phyloP scores from a whole-genome alignment of 1,140 invertebrate genomes.

The Drosophila nikananu region DNA sequence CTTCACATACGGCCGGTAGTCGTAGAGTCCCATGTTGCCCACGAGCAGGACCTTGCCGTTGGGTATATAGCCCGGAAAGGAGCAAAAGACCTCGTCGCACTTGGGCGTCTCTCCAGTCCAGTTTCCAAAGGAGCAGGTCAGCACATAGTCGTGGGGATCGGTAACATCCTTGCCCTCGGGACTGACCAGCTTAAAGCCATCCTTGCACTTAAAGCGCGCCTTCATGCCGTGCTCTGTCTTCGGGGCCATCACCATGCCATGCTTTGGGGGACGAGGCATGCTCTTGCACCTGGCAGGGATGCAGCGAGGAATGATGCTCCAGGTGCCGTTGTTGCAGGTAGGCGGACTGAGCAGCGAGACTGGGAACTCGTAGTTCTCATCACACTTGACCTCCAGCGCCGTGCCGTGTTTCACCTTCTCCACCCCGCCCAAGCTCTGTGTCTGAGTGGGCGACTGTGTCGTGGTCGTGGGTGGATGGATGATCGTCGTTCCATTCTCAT shows the following conservation, averaged over 20 bases:
- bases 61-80: slow-evolving; percentile 95
- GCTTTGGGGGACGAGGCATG: slow-evolving; percentile 93
- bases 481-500: slow-evolving; percentile 81
- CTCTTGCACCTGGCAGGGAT: slow-evolving; percentile 95
- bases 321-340: slow-evolving; percentile 97
- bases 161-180: slow-evolving; percentile 85
- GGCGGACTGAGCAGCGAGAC: slow-evolving; percentile 78
- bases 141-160: slow-evolving; percentile 87
- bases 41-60: slow-evolving; percentile 97
- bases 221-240: slow-evolving; percentile 98
- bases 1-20: slow-evolving; percentile 97
- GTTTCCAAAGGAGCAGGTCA: slow-evolving; percentile 95
- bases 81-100: slow-evolving; percentile 97
- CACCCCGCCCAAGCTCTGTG: slow-evolving; percentile 86
- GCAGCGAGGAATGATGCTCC: slow-evolving; percentile 96
- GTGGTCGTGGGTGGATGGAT: slow-evolving; percentile 86
- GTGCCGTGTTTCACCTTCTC: slow-evolving; percentile 92
- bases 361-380: slow-evolving; percentile 93
- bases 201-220: slow-evolving; percentile 96
- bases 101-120: slow-evolving; percentile 95
- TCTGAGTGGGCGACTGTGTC: slow-evolving; percentile 86
- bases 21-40: slow-evolving; percentile 98
- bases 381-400: slow-evolving; percentile 93
- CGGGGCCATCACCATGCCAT: slow-evolving; percentile 98
- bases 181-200: slow-evolving; percentile 94